Evolutionary conservation across 1,140 invertebrate genomes (phyloP).

Genomic region (Spodoptera frugiperda): DNA sequence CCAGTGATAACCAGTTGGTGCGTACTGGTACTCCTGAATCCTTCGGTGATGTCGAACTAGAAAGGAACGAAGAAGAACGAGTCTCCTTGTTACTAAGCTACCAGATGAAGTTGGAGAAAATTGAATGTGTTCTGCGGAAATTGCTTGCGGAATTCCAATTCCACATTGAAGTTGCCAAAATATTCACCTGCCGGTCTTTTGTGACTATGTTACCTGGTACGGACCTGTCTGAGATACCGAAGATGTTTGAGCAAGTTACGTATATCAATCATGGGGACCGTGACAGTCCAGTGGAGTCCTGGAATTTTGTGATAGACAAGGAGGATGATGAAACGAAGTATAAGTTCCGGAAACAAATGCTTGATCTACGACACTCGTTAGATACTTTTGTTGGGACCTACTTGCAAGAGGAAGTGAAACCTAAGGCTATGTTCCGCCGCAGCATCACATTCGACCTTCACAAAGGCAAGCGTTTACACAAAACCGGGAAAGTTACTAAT

Average conservation of each 20-base stretch:
- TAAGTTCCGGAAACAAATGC: constrained; percentile 71
- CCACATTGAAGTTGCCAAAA: constrained; percentile 77
- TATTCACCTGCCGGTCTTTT: constrained; percentile 66
- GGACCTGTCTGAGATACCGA: constrained; percentile 58
- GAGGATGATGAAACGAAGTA: constrained; percentile 66
- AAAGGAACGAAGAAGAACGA: constrained; percentile 72
- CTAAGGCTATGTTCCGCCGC: constrained; percentile 24
- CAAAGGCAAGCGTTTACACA: constrained; percentile 47
- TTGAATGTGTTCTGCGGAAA: constrained; percentile 70
- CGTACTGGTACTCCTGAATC: constrained; percentile 70
- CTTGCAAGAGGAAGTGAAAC: constrained; percentile 51
- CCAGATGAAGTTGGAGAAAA: constrained; percentile 72
- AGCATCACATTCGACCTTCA: constrained; percentile 55
- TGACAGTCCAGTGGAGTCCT: constrained; percentile 64
- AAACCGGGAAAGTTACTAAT: constrained; percentile 56
- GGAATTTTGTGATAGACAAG: constrained; percentile 75
- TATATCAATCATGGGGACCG: constrained; percentile 56
- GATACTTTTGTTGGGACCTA: constrained; percentile 67
- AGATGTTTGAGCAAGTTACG: constrained; percentile 56
- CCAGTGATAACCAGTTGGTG: constrained; percentile 50
- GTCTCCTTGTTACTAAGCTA: constrained; percentile 67
- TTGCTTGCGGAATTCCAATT: constrained; percentile 76
- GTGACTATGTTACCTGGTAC: constrained; percentile 57
- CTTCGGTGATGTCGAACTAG: constrained; percentile 74
- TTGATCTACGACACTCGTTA: constrained; percentile 68